A percentile compares a stretch with the other conserved stretches of the same genome.
phyloP scores from a whole-genome alignment of 1,140 invertebrate species.

The honey bee (Apis mellifera) region DNA sequence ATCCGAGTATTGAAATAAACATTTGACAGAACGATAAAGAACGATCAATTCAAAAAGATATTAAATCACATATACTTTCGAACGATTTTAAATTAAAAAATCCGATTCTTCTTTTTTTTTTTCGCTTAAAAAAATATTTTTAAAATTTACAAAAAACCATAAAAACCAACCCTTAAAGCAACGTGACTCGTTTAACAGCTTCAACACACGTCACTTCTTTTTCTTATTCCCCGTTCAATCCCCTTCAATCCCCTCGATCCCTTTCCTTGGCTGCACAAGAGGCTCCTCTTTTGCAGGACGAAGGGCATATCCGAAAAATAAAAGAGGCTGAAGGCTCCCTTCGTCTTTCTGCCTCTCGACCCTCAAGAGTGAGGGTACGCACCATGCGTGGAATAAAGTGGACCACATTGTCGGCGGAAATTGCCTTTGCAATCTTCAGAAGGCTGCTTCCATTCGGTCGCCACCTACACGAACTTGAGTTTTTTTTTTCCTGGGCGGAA shows the following conservation, averaged over 20 bases:
- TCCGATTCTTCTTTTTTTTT: too few species aligned
- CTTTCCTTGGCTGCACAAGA: background rate
- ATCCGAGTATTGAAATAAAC: too few species aligned
- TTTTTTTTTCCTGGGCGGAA: background rate
- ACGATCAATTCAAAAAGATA: too few species aligned
- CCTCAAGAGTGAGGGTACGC: slow-evolving; percentile 38
- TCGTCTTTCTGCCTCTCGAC: background rate
- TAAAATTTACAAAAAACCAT: background rate
- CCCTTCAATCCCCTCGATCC: background rate
- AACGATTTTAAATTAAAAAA: too few species aligned
- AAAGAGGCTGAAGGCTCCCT: background rate
- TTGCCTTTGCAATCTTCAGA: slow-evolving; percentile 50
- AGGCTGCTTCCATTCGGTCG: slow-evolving; percentile 35
- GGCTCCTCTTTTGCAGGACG: slow-evolving; percentile 13
- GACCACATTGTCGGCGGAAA: slow-evolving; percentile 33
- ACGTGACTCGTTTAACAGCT: background rate
- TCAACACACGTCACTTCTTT: background rate
- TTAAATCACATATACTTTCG: too few species aligned
- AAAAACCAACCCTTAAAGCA: background rate
- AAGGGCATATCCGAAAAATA: slow-evolving; percentile 22
- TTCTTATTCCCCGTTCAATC: too few species aligned
- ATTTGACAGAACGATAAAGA: too few species aligned
- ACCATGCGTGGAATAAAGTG: slow-evolving; percentile 36
- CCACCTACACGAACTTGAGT: background rate
- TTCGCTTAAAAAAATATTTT: background rate